These are phyloP conservation scores for Clarias macrocephalus DNA, from an alignment of 2,113 vertebrate species.

Conservation along the genomic window DNA sequence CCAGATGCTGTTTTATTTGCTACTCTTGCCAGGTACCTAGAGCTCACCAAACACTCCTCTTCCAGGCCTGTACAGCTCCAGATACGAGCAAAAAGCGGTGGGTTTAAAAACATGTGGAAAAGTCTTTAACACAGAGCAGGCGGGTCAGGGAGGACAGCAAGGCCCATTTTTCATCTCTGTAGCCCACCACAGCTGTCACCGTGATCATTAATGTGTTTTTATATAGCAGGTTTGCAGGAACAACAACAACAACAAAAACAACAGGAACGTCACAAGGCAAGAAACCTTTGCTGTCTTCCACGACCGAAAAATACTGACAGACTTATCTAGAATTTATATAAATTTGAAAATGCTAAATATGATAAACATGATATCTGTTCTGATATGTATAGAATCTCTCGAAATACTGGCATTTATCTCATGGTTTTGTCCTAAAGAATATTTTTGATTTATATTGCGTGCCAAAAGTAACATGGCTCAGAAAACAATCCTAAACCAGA, in stretches of 20 bases:
- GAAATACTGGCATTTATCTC: not conserved
- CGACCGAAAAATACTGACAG: not conserved
- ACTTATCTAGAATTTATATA: not conserved
- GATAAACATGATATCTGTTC: not conserved
- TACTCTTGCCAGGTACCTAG: slow-evolving; percentile 41
- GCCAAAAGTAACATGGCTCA: not conserved
- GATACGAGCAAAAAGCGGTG: not conserved
- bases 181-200: not conserved
- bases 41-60: slow-evolving; percentile 45
- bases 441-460: not conserved
- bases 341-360: not conserved
- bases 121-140: not conserved
- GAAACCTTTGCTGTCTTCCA: not conserved
- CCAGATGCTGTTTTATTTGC: slow-evolving; percentile 43
- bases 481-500: slow-evolving; percentile 6
- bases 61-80: slow-evolving; percentile 33
- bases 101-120: slow-evolving; percentile 4
- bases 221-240: not conserved
- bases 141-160: not conserved
- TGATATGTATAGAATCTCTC: no score
- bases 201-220: slow-evolving; percentile 5
- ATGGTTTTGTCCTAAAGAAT: not conserved
- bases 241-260: not conserved
- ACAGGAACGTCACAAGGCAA: not conserved
- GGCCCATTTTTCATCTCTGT: not conserved